Base-by-base conservation (phyloP, 2,797 vertebrate species). In the Sorex maritimensis region DNA sequence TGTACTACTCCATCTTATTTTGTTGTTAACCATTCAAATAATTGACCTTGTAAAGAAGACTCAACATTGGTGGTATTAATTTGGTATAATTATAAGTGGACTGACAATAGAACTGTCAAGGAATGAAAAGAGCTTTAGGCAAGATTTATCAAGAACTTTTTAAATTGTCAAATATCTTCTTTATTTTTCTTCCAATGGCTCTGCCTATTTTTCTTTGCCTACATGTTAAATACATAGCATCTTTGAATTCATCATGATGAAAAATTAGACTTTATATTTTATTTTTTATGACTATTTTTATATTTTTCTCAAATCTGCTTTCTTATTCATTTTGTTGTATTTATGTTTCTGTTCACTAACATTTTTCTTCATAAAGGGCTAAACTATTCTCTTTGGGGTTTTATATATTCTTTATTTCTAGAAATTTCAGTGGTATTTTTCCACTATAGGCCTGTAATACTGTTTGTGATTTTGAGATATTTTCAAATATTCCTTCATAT, bases 121-220 rank as follows among this genome's bases (percentile, higher is more conserved):
- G 5, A 82, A 65, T 13, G 5, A 21, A 77, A 77, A n/a, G 49
- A 12, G 3, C 23, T 90, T 93, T 74, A 80, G 88, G 81, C 26
- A 93, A 85, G 19, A 28, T 38, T 87, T 89, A 95, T 91, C 95
- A 89, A 91, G 41, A n/a, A 69, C 2, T 34, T 81, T 95, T 55
- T 38, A 41, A 67, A 63, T 67, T 55, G 65, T 13, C 7, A 8
- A 68, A 52, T 81, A 30, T 68, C 23, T 94, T 55, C 68, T 72
- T 83, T 83, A 4, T 34, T 6, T 38, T 3, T 84, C 23, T 65
- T 28, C 26, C 26, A 23, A 11, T 67, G 65, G 23, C 10, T 67
- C 4, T 67, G 23, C 65, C 11, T 63, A 23, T 19, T 21, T 19
- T 63, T 24, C 49, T 79, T 83, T 75, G 68, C 23, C 7, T 6